Percentiles rank a stretch among this genome's conserved stretches.
Conservation (phyloP, 2,888 invertebrate species). For the Bimastos eiseni region DNA sequence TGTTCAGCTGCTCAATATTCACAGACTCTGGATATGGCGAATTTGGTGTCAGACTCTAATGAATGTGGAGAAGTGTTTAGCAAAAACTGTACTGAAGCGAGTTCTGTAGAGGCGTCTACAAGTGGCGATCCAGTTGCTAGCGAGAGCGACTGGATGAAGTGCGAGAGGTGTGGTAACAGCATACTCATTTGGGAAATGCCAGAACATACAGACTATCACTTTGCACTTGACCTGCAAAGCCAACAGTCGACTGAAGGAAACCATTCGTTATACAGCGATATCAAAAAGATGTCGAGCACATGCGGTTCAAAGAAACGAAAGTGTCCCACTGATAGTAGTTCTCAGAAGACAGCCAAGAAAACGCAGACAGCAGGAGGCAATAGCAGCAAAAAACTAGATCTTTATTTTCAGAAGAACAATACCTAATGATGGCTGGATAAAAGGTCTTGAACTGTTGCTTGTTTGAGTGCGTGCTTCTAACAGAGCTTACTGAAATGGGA, state of each 20-base stretch:
- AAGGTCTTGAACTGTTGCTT: neutral
- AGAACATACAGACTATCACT: constrained; percentile 83
- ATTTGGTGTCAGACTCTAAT: neutral
- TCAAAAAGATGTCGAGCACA: neutral
- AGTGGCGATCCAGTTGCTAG: neutral
- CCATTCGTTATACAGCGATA: neutral
- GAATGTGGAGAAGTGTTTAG: neutral
- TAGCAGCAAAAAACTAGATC: constrained; percentile 9
- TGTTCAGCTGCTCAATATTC: neutral
- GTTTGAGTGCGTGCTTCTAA: neutral
- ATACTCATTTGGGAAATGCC: constrained; percentile 70
- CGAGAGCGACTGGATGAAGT: constrained; percentile 63
- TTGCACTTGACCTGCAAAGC: constrained; percentile 76
- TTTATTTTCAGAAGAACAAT: constrained; percentile 13
- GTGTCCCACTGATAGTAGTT: neutral
- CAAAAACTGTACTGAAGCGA: neutral
- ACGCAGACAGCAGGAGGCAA: neutral
- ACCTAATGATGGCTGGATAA: neutral
- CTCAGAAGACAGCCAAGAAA: neutral
- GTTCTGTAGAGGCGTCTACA: neutral
- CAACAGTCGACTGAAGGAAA: constrained; percentile 9
- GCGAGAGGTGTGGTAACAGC: constrained; percentile 73
- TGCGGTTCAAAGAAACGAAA: neutral
- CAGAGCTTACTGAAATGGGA: neutral
- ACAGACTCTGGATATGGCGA: neutral